Evolutionary conservation across 2,888 invertebrate species (phyloP), one percentile per base, ranked within the genome.

Genomic region (Drosophila picticornis): DNA sequence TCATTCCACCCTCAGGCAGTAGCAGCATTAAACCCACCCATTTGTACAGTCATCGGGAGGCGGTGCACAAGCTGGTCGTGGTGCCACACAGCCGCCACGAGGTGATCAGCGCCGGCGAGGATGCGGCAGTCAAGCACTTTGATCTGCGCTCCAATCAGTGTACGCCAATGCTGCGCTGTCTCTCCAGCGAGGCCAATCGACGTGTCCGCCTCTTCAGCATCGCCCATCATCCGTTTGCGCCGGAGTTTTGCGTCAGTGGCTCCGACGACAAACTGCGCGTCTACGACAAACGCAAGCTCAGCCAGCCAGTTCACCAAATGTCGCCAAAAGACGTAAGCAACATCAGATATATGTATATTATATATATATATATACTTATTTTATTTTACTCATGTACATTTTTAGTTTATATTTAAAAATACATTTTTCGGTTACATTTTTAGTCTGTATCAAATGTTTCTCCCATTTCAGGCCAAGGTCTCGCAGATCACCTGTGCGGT

Each of bases 31-130:
- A 80, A 6, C 90, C 92, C 2, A 80, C 75, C 89, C 94, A 96
- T 84, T 94, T 97, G 32, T 95, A 96, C 34, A 95, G 96, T 82
- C 96, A 97, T 93, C 91, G 94, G 72, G 96, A 96, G 61, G 95
- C 98, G 4, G 97, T 97, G 34, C 97, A 98, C 94, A 98, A 98
- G 94, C 93, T 99, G 81, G 96, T 97, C 67, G 94, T 97, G 77
- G 95, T 96, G 80, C 94, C 95, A 11, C 95, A 96, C 68, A 96
- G 96, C 78, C 97, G 97, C 0, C 96, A 97, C 91, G 93, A 96
- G 63, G 94, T 97, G 57, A 94, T 98, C 32, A 97, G 97, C 79
- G 98, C 96, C 80, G 98, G 98, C 1, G 98, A 98, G 94, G 98
- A 99, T 94, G 97, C 96, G 0, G 94, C 95, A 68, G 96, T 98